Percentiles rank a stretch among this genome's conserved stretches.
Evolutionary conservation across 1,140 invertebrate genomes (phyloP).

Genomic region (Eurosta solidaginis): DNA sequence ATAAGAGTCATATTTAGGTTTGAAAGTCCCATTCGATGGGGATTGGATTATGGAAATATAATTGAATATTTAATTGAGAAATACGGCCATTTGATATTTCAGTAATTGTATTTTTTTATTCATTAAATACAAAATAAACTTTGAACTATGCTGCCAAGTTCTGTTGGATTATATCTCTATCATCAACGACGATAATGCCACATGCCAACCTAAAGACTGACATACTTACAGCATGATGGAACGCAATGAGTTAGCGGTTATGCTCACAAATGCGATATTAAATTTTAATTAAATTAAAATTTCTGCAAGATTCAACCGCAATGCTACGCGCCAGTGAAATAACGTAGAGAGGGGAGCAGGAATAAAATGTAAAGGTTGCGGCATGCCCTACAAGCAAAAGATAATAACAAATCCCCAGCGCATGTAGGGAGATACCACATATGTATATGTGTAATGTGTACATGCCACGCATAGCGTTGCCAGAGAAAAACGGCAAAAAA

Average conservation of each 20-base stretch:
- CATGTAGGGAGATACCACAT: background rate
- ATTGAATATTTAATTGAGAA: background rate
- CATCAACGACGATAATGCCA: background rate
- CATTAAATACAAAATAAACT: constrained; percentile 1
- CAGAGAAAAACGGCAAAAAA: too few relatives aligned
- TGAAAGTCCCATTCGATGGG: too few relatives aligned
- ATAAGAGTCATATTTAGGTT: too few relatives aligned
- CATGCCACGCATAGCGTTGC: too few relatives aligned
- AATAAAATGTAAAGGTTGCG: too few relatives aligned
- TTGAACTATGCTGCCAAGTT: background rate
- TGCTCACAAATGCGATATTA: constrained; percentile 5
- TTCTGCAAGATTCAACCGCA: constrained; percentile 16
- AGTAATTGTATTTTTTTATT: background rate
- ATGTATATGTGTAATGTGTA: background rate
- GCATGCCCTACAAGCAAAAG: background rate
- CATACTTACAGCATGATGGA: background rate
- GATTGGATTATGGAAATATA: too few relatives aligned
- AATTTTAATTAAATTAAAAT: constrained; percentile 27
- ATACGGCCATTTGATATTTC: background rate
- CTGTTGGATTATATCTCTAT: background rate
- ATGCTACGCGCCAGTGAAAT: background rate
- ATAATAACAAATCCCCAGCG: background rate
- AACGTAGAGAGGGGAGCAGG: background rate
- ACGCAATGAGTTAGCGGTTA: too few relatives aligned
- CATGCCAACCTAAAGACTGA: background rate